Percentiles rank a stretch among this genome's conserved stretches.
phyloP scores from a whole-genome alignment of 2,113 vertebrate genomes.

The Sialia sialis region DNA sequence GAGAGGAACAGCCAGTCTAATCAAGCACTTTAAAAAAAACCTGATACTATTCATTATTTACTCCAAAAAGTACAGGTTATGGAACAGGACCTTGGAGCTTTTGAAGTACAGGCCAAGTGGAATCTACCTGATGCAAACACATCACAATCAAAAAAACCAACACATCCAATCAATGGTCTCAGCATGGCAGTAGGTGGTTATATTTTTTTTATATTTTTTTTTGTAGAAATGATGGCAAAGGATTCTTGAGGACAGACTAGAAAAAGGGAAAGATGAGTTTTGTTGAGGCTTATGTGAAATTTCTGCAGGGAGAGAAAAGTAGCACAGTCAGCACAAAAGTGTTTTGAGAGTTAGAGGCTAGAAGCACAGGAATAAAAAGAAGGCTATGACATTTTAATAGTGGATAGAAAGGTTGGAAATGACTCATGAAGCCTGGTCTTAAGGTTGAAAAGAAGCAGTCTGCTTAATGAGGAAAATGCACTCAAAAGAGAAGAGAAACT shows the following conservation, averaged over 20 bases:
- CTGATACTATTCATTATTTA: not conserved
- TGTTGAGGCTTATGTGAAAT: not conserved
- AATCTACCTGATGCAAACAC: not conserved
- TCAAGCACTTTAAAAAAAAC: not conserved
- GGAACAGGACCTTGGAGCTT: not conserved
- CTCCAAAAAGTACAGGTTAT: not conserved
- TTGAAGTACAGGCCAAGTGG: not conserved
- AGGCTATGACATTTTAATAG: not conserved
- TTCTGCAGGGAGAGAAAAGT: not conserved
- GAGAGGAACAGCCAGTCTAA: not conserved
- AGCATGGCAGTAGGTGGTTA: not conserved
- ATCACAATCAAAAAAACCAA: not conserved
- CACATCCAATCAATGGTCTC: not conserved
- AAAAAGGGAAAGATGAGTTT: not conserved
- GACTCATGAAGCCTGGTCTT: not conserved
- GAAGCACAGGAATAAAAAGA: not conserved
- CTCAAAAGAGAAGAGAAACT: not conserved
- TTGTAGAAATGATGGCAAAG: not conserved
- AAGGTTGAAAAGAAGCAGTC: not conserved
- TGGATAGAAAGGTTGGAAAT: conserved; percentile 14
- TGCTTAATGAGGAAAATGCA: not conserved
- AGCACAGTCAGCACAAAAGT: not conserved
- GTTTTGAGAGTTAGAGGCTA: not conserved
- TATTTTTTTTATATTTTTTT: not conserved
- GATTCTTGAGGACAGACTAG: not conserved